A percentile compares a stretch with the other conserved stretches of the same genome.
Evolutionary conservation across 92 coral and sea anemone genomes (phyloP).

Genomic region (Palythoa grandiflora): DNA sequence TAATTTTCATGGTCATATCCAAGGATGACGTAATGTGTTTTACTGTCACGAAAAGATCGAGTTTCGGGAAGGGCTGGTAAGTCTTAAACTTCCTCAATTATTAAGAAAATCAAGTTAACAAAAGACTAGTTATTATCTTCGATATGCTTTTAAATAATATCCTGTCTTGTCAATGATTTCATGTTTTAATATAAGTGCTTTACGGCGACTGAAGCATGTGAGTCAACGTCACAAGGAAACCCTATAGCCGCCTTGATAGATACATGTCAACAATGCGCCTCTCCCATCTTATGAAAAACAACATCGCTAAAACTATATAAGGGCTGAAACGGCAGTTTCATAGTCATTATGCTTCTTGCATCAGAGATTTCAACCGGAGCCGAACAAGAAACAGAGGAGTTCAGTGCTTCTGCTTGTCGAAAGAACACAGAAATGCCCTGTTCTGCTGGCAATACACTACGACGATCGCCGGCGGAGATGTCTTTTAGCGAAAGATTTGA

Average conservation of each 20-base stretch:
- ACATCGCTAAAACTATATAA: not conserved
- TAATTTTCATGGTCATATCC: not conserved
- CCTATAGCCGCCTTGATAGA: not conserved
- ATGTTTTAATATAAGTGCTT: not conserved
- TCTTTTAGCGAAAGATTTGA: constrained; percentile 24
- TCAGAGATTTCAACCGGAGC: constrained; percentile 5
- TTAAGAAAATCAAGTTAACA: not conserved
- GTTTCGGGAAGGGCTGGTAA: not conserved
- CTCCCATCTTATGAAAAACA: constrained; percentile 16
- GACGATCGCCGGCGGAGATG: not conserved
- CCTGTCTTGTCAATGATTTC: constrained; percentile 9
- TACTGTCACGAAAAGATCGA: not conserved
- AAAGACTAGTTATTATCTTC: not conserved
- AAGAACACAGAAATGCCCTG: constrained; percentile 46
- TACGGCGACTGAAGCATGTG: not conserved
- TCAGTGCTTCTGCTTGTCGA: not conserved
- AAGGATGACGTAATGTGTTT: not conserved
- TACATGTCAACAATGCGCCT: constrained; percentile 11
- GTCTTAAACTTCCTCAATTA: constrained; percentile 5
- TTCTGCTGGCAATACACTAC: not conserved
- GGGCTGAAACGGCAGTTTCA: not conserved
- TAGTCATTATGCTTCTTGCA: constrained; percentile 22
- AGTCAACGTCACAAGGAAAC: constrained; percentile 11
- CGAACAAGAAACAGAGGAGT: constrained; percentile 1
- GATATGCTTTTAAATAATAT: not conserved